Base-by-base conservation (phyloP, 1,140 invertebrate species). In the Rhopalosiphum maidis region DNA sequence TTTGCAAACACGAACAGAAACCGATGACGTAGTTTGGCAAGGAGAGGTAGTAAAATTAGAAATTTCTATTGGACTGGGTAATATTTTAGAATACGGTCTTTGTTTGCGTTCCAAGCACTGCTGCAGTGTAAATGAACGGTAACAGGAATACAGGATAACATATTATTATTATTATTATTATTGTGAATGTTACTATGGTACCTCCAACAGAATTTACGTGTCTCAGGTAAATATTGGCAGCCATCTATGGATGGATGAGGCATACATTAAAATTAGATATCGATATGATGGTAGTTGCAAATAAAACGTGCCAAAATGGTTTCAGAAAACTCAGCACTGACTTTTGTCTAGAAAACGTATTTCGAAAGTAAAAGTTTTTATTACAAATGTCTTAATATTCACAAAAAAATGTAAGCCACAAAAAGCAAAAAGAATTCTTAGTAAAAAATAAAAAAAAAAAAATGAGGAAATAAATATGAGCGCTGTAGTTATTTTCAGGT, bases 121-220 rank as follows among this genome's bases (percentile, higher is more conserved):
- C 30, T n/a, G n/a, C 60, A 5, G 30, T n/a, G 60, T 68, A 68
- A 30, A 77, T 18, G 2, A 77, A 6, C 15, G n/a, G 11, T 77
- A 35, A 77, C n/a, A 18, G 15, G 15, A n/a, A 18, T 77, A 77
- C 30, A n/a, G 15, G 30, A 77, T 77, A 77, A n/a, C 3, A 35
- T n/a, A 77, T 77, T 77, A n/a, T 77, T 77, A n/a, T 77, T 77
- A n/a, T 77, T 77, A n/a, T n/a, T n/a, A 77, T 77, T 77, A 77
- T n/a, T 18, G 4, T n/a, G 15, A 77, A 35, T n/a, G 60, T 68
- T 77, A 18, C n/a, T 77, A 68, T 11, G 11, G 11, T 77, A 18
- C 60, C 41, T 41, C 21, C 37, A 83, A 2, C 11, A 41, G 0
- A 21, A 37, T 22, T 22, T 30, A 43, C 18, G 46, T 88, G n/a